Percentiles rank a stretch among this genome's conserved stretches.
These are phyloP conservation scores for Calliopum simillimum DNA, from an alignment of 2,888 invertebrate genomes.

Conservation along the genomic window DNA sequence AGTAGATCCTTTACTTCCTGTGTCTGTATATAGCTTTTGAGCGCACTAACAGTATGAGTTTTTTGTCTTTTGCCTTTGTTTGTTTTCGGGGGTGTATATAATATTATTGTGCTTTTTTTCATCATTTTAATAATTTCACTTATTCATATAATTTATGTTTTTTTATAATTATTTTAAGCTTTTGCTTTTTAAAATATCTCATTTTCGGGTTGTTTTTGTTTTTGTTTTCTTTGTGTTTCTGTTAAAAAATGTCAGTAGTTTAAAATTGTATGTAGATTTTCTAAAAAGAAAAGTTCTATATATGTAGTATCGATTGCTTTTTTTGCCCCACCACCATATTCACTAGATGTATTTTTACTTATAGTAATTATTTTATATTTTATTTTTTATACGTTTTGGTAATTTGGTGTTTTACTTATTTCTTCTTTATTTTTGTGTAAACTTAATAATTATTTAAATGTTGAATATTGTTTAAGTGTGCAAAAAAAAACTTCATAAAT, in stretches of 20 bases:
- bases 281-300: conserved; percentile 12
- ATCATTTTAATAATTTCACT: conserved; percentile 7
- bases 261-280: conserved; percentile 5
- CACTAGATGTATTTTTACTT: conserved; percentile 2
- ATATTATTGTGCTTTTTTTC: conserved; percentile 14
- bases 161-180: conserved; percentile 2
- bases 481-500: conserved; percentile 54
- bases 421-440: background rate
- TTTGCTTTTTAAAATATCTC: conserved; percentile 21
- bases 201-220: conserved; percentile 16
- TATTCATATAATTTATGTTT: background rate
- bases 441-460: conserved; percentile 7
- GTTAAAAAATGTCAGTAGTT: conserved; percentile 9
- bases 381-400: background rate
- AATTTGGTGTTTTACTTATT: conserved; percentile 2
- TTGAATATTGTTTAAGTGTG: background rate
- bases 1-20: too few species aligned
- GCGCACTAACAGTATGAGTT: too few species aligned
- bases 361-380: background rate
- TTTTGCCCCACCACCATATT: conserved; percentile 1
- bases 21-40: too few species aligned
- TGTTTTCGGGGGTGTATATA: background rate
- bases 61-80: background rate
- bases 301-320: conserved; percentile 13
- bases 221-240: background rate